Base-by-base conservation (phyloP, 2,113 vertebrate genomes). In the Puntigrus tetrazona region DNA sequence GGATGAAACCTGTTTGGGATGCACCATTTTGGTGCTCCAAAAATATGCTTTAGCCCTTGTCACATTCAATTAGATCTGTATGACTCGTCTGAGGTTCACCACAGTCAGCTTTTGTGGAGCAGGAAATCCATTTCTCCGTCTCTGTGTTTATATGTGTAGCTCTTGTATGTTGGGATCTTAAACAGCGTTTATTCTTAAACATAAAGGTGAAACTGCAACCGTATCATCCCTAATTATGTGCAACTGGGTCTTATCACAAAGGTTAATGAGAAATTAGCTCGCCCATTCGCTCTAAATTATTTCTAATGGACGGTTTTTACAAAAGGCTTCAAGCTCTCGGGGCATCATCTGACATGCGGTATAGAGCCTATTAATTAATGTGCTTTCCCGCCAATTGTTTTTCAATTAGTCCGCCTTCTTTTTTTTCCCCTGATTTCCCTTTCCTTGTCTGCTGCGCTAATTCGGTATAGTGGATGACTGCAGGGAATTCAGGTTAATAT, bases 401-500 rank as follows among this genome's bases (percentile, higher is more conserved):
- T 95, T 95, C 95, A 95, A 94, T 94, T 91, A 88, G 81, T 74
- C 89, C 57, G 86, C 81, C 38, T 57, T 91, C 88, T 87, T 92
- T 92, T 85, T 72, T 43, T 65, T 9, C 7, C 47, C 52, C 63
- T 86, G 89, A 94, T 90, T 93, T 94, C 93, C 90, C 88, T 92
- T 91, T 90, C 89, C 90, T 93, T 81, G 91, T 93, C 91, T 91
- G 82, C 87, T 89, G 91, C 88, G 92, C 92, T 94, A 89, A 92
- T 93, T 93, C 91, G 91, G 93, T 92, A 94, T 80, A 80, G 93
- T 90, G 86, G 93, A 95, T 95, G 95, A 97, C 97, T 97, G 95
- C 94, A 93, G 97, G 97, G 96, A 98, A 97, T 98, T 97, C 96
- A 95, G 97, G 97, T 98, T 98, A 99, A 99, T 97, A 95, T 97